These are phyloP conservation scores for Temnothorax rugatulus DNA, from an alignment of 2,888 invertebrate species.

Conservation along the genomic window DNA sequence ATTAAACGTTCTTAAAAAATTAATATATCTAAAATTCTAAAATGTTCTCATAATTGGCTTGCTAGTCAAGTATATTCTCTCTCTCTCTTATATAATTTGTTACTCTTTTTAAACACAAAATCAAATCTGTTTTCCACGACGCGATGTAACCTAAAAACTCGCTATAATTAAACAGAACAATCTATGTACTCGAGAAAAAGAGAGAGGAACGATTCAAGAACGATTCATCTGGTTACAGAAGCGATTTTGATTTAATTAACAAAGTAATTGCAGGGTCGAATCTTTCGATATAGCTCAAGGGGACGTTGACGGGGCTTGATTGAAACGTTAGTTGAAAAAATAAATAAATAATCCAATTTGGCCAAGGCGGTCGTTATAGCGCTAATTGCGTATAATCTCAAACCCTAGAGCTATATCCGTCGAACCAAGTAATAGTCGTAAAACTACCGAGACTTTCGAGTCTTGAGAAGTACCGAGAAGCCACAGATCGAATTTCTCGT, in stretches of 20 bases:
- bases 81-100: no score
- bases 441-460: slow-evolving; percentile 53
- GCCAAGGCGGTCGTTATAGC: slow-evolving; percentile 81
- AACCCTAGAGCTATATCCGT: slow-evolving; percentile 66
- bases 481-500: background rate
- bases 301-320: slow-evolving; percentile 84
- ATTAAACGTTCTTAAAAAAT: background rate
- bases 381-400: slow-evolving; percentile 85
- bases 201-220: slow-evolving; percentile 48
- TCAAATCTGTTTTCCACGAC: background rate
- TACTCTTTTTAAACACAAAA: background rate
- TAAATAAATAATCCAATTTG: slow-evolving; percentile 84
- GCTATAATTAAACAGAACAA: background rate
- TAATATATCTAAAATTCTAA: background rate
- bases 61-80: background rate
- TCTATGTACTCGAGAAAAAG: background rate
- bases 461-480: slow-evolving; percentile 9
- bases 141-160: background rate
- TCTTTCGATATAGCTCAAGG: slow-evolving; percentile 84
- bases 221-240: slow-evolving; percentile 69
- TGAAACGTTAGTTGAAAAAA: slow-evolving; percentile 85
- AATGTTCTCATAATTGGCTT: background rate
- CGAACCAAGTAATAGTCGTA: slow-evolving; percentile 66
- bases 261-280: slow-evolving; percentile 85
- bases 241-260: slow-evolving; percentile 84